phyloP scores from a whole-genome alignment of 2,888 invertebrate genomes.

The Nemotelus pantherinus region DNA sequence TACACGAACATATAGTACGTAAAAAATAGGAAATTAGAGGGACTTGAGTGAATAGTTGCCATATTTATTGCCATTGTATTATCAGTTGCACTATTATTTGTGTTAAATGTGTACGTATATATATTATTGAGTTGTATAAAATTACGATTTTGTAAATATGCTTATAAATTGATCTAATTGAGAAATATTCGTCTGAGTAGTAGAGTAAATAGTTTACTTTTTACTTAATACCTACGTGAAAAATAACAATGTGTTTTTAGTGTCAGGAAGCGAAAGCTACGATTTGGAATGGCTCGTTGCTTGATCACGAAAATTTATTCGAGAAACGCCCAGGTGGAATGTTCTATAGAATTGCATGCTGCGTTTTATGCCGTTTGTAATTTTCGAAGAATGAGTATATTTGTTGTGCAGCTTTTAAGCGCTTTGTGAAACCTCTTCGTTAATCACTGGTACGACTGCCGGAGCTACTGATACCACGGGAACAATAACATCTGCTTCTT shows the following conservation, averaged over 20 bases:
- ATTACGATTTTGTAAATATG: too few species aligned
- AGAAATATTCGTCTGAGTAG: neutral
- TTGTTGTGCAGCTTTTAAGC: constrained; percentile 10
- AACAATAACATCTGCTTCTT: neutral
- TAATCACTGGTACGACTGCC: constrained; percentile 22
- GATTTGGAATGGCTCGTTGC: too few species aligned
- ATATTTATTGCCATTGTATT: neutral
- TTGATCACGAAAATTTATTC: too few species aligned
- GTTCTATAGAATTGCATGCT: neutral
- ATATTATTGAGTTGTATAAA: constrained; percentile 5
- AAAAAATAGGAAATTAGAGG: constrained; percentile 29
- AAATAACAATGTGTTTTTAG: constrained; percentile 26
- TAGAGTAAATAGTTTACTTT: constrained; percentile 6
- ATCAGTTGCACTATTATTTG: neutral
- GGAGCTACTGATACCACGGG: neutral
- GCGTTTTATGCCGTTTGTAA: neutral
- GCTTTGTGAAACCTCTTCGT: constrained; percentile 36
- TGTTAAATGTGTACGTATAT: constrained; percentile 17
- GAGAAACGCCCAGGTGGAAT: neutral
- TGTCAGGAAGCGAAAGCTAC: neutral
- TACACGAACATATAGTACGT: neutral
- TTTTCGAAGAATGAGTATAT: too few species aligned
- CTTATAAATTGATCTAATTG: neutral
- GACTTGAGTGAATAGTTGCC: constrained; percentile 33
- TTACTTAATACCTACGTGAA: constrained; percentile 18